These are phyloP conservation scores for Gyrodactylus salaris DNA, from an alignment of 1,140 invertebrate species.

Conservation along the genomic window DNA sequence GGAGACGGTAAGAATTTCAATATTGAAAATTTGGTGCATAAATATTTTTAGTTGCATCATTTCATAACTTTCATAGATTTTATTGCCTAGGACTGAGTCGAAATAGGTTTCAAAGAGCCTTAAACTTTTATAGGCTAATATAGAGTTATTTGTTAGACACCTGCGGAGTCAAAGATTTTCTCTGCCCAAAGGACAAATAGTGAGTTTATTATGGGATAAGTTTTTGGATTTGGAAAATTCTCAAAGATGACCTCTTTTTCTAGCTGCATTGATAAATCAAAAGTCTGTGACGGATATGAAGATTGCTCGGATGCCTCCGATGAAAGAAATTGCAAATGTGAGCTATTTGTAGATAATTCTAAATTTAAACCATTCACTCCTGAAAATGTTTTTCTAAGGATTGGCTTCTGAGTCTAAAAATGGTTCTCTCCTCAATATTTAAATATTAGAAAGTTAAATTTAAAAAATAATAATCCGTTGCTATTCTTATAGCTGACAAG, in stretches of 20 bases:
- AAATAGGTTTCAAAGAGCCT: too few species aligned
- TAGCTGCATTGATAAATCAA: conserved; percentile 9
- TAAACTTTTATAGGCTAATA: not conserved
- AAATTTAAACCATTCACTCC: not conserved
- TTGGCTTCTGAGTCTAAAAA: not conserved
- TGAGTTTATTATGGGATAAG: not conserved
- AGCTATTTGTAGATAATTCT: not conserved
- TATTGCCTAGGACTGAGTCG: too few species aligned
- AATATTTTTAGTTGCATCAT: too few species aligned
- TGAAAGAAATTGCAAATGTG: conserved; percentile 21
- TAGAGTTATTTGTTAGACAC: not conserved
- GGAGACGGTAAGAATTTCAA: not conserved
- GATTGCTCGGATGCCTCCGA: conserved; percentile 35
- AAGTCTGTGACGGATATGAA: conserved; percentile 32
- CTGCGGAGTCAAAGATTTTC: not conserved
- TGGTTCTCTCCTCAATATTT: too few species aligned
- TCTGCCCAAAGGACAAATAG: not conserved
- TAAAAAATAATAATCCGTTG: too few species aligned
- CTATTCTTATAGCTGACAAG: too few species aligned
- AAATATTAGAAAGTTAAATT: too few species aligned
- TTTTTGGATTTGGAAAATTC: too few species aligned
- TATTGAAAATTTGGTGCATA: too few species aligned
- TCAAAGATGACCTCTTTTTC: not conserved
- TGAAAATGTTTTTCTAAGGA: not conserved
- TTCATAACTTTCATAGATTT: too few species aligned